Evolutionary conservation across 2,888 invertebrate species (phyloP), one percentile per base, ranked within the genome.

Genomic region (Campopleginae sp.): DNA sequence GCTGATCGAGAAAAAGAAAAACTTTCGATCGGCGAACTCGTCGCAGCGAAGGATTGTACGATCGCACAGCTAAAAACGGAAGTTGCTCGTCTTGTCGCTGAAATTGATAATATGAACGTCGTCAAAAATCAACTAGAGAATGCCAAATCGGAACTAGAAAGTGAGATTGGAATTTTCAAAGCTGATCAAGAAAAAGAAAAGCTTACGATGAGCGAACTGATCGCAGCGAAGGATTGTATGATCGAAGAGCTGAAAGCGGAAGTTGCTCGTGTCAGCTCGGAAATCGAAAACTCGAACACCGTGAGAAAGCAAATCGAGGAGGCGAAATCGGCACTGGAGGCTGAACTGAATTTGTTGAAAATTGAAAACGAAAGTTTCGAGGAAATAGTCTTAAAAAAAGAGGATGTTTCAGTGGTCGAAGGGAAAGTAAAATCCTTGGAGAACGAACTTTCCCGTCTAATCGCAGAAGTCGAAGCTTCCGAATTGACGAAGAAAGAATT

Each of bases 291-390:
- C 33, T 66, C 44, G 0, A 79, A 72, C 23, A 27, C 31, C 8
- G 75, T 44, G 1, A 74, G 46, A 58, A 42, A 8, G 12, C 48
- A 82, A 44, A 38, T 85, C 14, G 65, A 79, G 23, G 51, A 27
- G 6, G 70, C 70, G 0, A 85, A 75, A 42, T 75, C 70, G 10
- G 65, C 78, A 14, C 46, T 85, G 1, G 81, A 79, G 17, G n/a
- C 27, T 4, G 75, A 75, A 38, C 31, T 85, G 4, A 46, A 74
- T 42, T n/a, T 42, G 17, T 23, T 78, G 44, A 61, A 65, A 82
- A 46, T n/a, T 3, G 75, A 74, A n/a, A 82, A 65, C 19, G 78
- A 78, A n/a, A 65, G 27, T 10, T 51, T 10, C 14, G 72, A 75
- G 33, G 51, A 68, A 27, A 23, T 54, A n/a, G 27, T 33, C 27